These are phyloP conservation scores for Coreoperca whiteheadi DNA, from an alignment of 2,113 vertebrate species.

Conservation along the genomic window DNA sequence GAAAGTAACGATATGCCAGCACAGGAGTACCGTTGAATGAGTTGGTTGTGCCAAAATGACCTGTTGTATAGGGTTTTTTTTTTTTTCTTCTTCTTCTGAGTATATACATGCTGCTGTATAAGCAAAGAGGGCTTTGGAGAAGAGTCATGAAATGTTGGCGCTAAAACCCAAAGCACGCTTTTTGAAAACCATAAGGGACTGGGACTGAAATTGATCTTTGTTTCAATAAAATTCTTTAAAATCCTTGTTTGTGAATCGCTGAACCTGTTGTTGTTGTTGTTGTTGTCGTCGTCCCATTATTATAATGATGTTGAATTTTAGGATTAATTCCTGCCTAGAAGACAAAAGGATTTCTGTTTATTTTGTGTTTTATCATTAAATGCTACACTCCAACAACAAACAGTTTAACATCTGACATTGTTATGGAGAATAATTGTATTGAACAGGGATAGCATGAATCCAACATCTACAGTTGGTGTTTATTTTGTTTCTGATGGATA, in stretches of 20 bases:
- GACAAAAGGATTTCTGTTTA: neutral
- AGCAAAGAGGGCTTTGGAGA: slow-evolving; percentile 79
- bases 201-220: slow-evolving; percentile 85
- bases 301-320: neutral
- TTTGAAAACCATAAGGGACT: slow-evolving; percentile 84
- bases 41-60: slow-evolving; percentile 84
- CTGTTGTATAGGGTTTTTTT: slow-evolving; percentile 74
- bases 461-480: neutral
- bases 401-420: neutral
- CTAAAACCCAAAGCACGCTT: slow-evolving; percentile 85
- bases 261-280: slow-evolving; percentile 39
- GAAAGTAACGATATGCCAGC: slow-evolving; percentile 67
- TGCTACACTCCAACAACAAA: neutral
- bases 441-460: neutral
- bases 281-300: too few species aligned
- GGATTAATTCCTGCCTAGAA: neutral
- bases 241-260: slow-evolving; percentile 69
- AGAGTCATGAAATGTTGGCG: slow-evolving; percentile 73
- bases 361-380: neutral
- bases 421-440: neutral
- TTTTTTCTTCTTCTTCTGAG: slow-evolving; percentile 44
- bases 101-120: slow-evolving; percentile 80
- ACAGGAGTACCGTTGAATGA: slow-evolving; percentile 68
- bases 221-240: slow-evolving; percentile 87
- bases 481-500: neutral